Evolutionary conservation across 1,140 invertebrate genomes (phyloP), one percentile per base, ranked within the genome.

Genomic region (Drosophila serrata): DNA sequence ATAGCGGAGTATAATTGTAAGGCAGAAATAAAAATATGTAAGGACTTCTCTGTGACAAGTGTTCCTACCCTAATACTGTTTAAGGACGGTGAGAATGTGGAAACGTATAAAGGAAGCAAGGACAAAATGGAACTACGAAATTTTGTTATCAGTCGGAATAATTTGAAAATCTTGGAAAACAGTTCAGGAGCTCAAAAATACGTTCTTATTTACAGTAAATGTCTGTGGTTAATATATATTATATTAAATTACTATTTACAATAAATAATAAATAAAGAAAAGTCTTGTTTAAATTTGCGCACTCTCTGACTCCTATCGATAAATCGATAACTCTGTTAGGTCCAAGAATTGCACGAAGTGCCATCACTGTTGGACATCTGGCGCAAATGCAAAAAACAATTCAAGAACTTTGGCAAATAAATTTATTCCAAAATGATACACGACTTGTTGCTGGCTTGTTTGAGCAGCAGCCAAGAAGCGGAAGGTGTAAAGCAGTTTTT

Each of bases 381-480:
- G 65, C 45, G 61, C 62, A 67, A 69, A 69, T 53, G n/a, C 33
- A 4, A 2, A 61, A 61, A 61, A 39, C 12, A 42, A 35, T 43
- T 27, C 40, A 29, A 69, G 4, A 11, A 29, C 15, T 24, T 12
- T 0, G 4, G 8, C 2, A 15, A 33, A 55, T 13, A 53, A 51
- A 7, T 31, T 29, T 15, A 13, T 45, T 6, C 24, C 24, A 75
- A 35, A 63, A 92, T 92, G 92, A 85, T 92, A 24, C 88, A 92
- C 22, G 92, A 92, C 37, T 58, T 92, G 45, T 27, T 92, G 33
- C 27, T 92, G 4, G 84, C 88, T 1, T 90, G 92, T 29, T 46
- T 92, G n/a, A 90, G 78, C 62, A 48, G 79, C 2, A 64, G 62
- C 49, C 53, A 61, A 3, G 75, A 84, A 2, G 75, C 69, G 5